Conservation (phyloP, 2,113 vertebrate species). For the Gallinago jamesoni region DNA sequence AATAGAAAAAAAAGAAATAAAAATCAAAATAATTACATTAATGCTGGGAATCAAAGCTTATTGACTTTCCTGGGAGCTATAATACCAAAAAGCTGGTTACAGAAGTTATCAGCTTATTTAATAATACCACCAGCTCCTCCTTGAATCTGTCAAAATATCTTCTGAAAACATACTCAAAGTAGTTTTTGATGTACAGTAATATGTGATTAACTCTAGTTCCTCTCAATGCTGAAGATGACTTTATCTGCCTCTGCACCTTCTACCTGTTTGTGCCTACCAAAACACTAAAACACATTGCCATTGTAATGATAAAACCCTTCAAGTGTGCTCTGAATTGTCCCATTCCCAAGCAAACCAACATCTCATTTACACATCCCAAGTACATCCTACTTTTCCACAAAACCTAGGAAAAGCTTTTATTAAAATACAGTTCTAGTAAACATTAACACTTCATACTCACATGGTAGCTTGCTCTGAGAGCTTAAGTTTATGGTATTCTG, state of each 20-base stretch:
- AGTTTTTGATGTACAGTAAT: conserved; percentile 46
- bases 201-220: conserved; percentile 9
- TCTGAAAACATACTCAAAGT: conserved; percentile 67
- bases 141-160: conserved; percentile 65
- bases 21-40: conserved; percentile 81
- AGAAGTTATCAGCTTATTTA: conserved; percentile 76
- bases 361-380: not conserved
- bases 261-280: not conserved
- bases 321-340: not conserved
- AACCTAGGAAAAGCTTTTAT: not conserved
- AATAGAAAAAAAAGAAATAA: conserved; percentile 10
- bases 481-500: not conserved
- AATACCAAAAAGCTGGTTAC: conserved; percentile 74
- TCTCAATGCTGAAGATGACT: not conserved
- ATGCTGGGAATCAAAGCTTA: conserved; percentile 81
- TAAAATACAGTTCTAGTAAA: not conserved
- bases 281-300: not conserved
- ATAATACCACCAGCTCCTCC: conserved; percentile 65
- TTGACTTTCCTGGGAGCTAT: conserved; percentile 81
- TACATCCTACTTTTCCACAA: not conserved
- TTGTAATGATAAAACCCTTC: not conserved
- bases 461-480: not conserved
- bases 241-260: not conserved
- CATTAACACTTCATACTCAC: not conserved
- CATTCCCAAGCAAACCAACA: conserved; percentile 8